A percentile compares a stretch with the other conserved stretches of the same genome.
Evolutionary conservation across 2,888 invertebrate species (phyloP).

Genomic region (Platypus cylindrus): DNA sequence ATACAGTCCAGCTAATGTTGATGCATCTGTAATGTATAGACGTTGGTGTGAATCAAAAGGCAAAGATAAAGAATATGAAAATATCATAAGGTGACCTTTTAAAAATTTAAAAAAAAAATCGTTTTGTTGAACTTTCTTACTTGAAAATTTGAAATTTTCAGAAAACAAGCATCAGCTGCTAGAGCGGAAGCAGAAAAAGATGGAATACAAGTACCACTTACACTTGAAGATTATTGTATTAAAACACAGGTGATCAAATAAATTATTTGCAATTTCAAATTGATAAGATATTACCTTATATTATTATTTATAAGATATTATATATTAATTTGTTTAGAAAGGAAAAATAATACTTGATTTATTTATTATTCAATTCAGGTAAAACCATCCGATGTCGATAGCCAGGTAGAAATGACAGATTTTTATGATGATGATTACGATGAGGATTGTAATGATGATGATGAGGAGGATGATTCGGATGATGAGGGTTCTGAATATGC

Average conservation of each 20-base stretch:
- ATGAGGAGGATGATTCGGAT: conserved; percentile 47
- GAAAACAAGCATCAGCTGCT: conserved; percentile 94
- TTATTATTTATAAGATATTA: no score
- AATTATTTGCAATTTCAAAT: no score
- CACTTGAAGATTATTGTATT: conserved; percentile 97
- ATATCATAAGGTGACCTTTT: conserved; percentile 76
- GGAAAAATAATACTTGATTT: conserved; percentile 42
- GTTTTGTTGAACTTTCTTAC: neutral
- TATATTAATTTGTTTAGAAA: neutral
- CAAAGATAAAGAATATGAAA: conserved; percentile 97
- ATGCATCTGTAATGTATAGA: conserved; percentile 98
- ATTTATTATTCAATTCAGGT: no score
- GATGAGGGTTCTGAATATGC: conserved; percentile 59
- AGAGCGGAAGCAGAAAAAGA: conserved; percentile 92
- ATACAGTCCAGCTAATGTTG: conserved; percentile 98
- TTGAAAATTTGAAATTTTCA: conserved; percentile 30
- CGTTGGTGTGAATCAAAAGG: conserved; percentile 98
- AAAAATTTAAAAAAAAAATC: neutral
- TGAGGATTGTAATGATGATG: conserved; percentile 48
- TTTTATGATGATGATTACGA: conserved; percentile 95
- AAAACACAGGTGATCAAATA: conserved; percentile 33
- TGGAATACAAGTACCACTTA: conserved; percentile 91
- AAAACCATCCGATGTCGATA: conserved; percentile 71
- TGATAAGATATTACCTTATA: no score
- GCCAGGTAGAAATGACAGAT: conserved; percentile 79